Evolutionary conservation across 2,888 invertebrate genomes (phyloP), one percentile per base, ranked within the genome.

Genomic region (Oligia strigilis): DNA sequence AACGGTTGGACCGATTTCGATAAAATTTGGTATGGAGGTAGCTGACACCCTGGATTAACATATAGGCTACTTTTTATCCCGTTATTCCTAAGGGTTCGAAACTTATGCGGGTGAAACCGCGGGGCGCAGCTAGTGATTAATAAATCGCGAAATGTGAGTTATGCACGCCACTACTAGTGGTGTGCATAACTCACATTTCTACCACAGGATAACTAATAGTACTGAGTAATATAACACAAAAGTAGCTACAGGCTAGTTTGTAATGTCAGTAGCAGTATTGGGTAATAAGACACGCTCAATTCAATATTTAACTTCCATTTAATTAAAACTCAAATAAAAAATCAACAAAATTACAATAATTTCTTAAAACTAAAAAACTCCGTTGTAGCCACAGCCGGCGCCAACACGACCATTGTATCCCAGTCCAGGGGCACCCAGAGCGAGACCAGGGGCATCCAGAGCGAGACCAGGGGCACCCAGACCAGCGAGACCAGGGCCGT

Each of bases 311-410:
- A 75, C 43, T 65, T 73, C 64, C 75, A 73, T 85, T 76, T 84
- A 84, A 72, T 84, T 81, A 76, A 75, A 84, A 77, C 66, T 81
- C 69, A 72, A 80, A 75, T 52, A n/a, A 85, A 74, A 80, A 77
- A 55, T 62, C 64, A 80, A 82, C 73, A 77, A 65, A 29, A 85
- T 43, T 43, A 78, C n/a, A 70, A 65, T 40, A 14, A 43, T 1
- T 40, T 43, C n/a, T n/a, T 19, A 14, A 4, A 55, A 70, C 3
- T 86, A 85, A 66, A 60, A 82, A 0, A 69, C 9, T 23, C 80
- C 73, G 0, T 64, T 73, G 73, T 14, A 84, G 23, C 84, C 80
- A 76, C 76, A 85, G 4, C 78, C 67, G 19, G 82, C 71, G 9
- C 75, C 72, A 5, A 67, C 66, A 3, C 75, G 64, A 19, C 84